Evolutionary conservation across 2,888 invertebrate genomes (phyloP), one percentile per base, ranked within the genome.

Genomic region (Tanypteryx hageni): DNA sequence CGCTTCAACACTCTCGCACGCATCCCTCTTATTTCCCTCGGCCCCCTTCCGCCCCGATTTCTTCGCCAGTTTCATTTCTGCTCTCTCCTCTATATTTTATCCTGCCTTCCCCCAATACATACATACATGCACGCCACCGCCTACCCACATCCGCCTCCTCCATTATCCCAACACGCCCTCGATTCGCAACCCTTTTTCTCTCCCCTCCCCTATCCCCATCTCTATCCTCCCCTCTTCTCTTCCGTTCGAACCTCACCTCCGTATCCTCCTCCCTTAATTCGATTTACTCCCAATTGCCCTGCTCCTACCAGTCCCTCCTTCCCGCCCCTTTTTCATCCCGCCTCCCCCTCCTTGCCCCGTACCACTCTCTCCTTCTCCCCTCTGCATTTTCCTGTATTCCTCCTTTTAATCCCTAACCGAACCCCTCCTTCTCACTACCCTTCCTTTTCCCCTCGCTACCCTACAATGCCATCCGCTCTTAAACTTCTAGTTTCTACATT

Each of bases 11-110:
- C 22, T n/a, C 22, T 27, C 44, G 44, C 76, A 76, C 9, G 27
- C 76, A 27, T 76, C 27, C 76, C 27, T 76, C 9, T 76, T 27
- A 76, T 76, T 76, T 76, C 76, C 76, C 76, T 76, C 76, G 76
- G 76, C 76, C 27, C 76, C 76, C 76, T 76, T 68, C 68, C 68
- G 22, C 68, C 18, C 13, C 76, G 27, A 76, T 76, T 76, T 13
- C 27, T 76, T 76, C 76, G 11, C 18, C 27, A 27, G 11, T 18
- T 76, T 27, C 76, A 76, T 76, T 76, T 76, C 13, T 13, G 9
- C 76, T 76, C 44, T 44, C 44, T 27, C 76, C 22, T 22, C 76
- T 27, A 76, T 76, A 76, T 76, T 76, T 76, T 11, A 76, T 76
- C 76, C 27, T 5, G 8, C 22, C 76, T 22, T 14, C 44, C 27